Base-by-base conservation (phyloP, 2,888 invertebrate species). In the Anoncus sp. region DNA sequence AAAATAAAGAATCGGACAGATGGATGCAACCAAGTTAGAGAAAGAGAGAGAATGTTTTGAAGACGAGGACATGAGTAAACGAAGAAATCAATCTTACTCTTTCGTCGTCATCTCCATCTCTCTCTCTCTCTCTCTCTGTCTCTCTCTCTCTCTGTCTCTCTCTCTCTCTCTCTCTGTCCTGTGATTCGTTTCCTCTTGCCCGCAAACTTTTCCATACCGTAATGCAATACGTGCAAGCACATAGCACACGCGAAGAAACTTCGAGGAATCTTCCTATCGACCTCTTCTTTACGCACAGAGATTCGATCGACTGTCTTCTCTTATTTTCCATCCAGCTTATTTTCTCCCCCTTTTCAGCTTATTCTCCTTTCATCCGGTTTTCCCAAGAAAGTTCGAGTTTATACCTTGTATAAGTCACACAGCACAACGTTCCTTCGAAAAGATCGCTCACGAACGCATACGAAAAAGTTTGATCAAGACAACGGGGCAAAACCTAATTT, bases 291-390 rank as follows among this genome's bases (percentile, higher is more conserved):
- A 2, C 2, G 16, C 16, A 18, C 49, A 22, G 10, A 3, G 20
- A 49, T 49, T 49, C 9, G 49, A 38, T 38, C 38, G 38, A 6
- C 9, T 38, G 9, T 49, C 38, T 7, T 47, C 45, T 10, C 22
- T 72, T 45, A 57, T 45, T 53, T 49, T 35, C 18, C 43, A 24
- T 35, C 16, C 2, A 45, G 62, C 66, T 62, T n/a, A n/a, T n/a
- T n/a, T n/a, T n/a, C n/a, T n/a, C n/a, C n/a, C n/a, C n/a, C n/a
- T n/a, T n/a, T n/a, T n/a, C n/a, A n/a, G n/a, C n/a, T n/a, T n/a
- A n/a, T n/a, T n/a, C n/a, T 77, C 67, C 77, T 77, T 77, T 79
- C 69, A 53, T 60, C 65, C 27, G 66, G 72, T 75, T 75, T 70
- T 16, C n/a, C 35, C 31, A 47, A 49, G 60, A 62, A 71, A 62